Evolutionary conservation across 37 sponge, comb jelly and placozoan species (phyloP).

Genomic region (Axinella damicornis): DNA sequence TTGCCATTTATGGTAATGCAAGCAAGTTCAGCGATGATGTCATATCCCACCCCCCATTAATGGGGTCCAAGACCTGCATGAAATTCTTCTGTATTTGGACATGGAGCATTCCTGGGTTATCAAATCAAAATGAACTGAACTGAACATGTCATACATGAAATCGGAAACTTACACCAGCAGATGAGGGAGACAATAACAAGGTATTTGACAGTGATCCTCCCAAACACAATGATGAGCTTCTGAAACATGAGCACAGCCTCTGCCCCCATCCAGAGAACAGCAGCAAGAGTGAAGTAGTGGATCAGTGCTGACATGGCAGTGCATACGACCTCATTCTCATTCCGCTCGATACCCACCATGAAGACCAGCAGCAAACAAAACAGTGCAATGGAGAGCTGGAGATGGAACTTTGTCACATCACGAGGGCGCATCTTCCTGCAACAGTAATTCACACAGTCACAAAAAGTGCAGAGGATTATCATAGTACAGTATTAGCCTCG

Average conservation of each 20-base stretch:
- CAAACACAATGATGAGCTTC: constrained; percentile 47
- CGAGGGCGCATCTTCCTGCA: constrained; percentile 33
- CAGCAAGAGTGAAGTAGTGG: constrained; percentile 46
- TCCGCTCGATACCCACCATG: constrained; percentile 46
- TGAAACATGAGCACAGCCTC: constrained; percentile 51
- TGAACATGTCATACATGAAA: too few relatives aligned
- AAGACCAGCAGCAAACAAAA: constrained; percentile 46
- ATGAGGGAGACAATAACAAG: constrained; percentile 29
- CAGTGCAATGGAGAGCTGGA: constrained; percentile 35
- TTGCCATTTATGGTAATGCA: too few relatives aligned
- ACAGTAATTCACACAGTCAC: too few relatives aligned
- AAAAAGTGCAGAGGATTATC: neutral
- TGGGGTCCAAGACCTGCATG: too few relatives aligned
- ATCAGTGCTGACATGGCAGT: constrained; percentile 32
- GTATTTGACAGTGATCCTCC: neutral
- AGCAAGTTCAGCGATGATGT: too few relatives aligned
- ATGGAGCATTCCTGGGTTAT: too few relatives aligned
- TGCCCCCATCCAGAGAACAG: constrained; percentile 59
- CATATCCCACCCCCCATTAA: too few relatives aligned
- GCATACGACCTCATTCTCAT: constrained; percentile 28
- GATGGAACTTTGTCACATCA: constrained; percentile 33
- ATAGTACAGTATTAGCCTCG: too few relatives aligned
- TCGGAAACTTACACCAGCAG: constrained; percentile 49
- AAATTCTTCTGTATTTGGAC: too few relatives aligned
- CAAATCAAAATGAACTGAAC: too few relatives aligned